Base-by-base conservation (phyloP, 92 coral and sea anemone genomes). In the Siderastrea radians region DNA sequence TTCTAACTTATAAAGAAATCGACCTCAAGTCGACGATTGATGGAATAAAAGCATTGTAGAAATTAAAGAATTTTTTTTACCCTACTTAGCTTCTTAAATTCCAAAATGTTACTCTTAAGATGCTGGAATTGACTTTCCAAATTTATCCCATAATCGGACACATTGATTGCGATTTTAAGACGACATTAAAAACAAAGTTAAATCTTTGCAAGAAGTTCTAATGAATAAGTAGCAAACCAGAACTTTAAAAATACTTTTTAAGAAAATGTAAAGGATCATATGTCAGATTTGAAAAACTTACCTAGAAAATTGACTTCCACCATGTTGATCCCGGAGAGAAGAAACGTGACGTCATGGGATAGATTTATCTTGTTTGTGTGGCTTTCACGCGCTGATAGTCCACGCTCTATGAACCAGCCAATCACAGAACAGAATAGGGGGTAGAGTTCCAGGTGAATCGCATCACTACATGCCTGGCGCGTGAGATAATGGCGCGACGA, bases 311-410 rank as follows among this genome's bases (percentile, higher is more conserved):
- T 50, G 47, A 45, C 81, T 72, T 84, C 87, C 87, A 84, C 87
- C 87, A 84, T 84, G 51, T 84, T 84, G 87, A 49, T 49, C 54
- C 59, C 81, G 72, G 72, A 60, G 81, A 19, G 72, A 49, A 49
- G 68, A 72, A 87, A 70, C 88, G 88, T 91, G 94, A 91, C 94
- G 94, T 91, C 94, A 91, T 88, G 78, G 62, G 81, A 74, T 65
- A 51, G 50, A 76, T 85, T 87, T 91, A 84, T 48, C 53, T 84
- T 73, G 87, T 74, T 84, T 84, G 61, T 38, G 59, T 16, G 53
- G 38, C 62, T 60, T 83, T 49, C 52, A 74, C 68, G 50, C 80
- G 80, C 54, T 71, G 78, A 72, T 55, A 19, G 73, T 82, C 61
- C 77, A 68, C 89, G 86, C 84, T 62, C 26, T 77, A 64, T 84